Evolutionary conservation across 2,888 invertebrate species (phyloP).

Genomic region (Lepetodrilus schrolli): DNA sequence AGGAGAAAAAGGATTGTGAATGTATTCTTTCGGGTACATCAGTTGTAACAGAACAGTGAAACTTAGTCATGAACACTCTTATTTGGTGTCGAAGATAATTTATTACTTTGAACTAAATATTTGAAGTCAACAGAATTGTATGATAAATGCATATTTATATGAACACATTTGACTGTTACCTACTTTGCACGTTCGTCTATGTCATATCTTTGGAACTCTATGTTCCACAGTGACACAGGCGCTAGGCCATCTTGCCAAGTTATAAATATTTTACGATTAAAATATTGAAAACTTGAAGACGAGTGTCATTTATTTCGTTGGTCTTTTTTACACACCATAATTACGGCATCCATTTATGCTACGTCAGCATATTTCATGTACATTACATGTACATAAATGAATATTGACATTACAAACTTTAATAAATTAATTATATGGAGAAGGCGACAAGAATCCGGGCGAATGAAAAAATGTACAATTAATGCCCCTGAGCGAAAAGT

Average conservation of each 20-base stretch:
- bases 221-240: neutral
- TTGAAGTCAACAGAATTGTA: too few species aligned
- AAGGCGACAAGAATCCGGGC: too few species aligned
- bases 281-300: slow-evolving; percentile 14
- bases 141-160: slow-evolving; percentile 10
- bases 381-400: too few species aligned
- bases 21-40: too few species aligned
- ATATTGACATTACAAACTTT: neutral
- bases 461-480: too few species aligned
- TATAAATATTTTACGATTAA: slow-evolving; percentile 21
- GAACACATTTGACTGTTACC: neutral
- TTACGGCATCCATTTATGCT: too few species aligned
- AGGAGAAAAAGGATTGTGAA: too few species aligned
- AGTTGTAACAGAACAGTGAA: too few species aligned
- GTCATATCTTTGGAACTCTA: neutral
- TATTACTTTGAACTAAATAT: too few species aligned
- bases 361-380: too few species aligned
- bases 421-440: neutral
- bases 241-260: neutral
- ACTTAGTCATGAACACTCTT: neutral
- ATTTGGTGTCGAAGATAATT: neutral
- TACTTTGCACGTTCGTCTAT: neutral
- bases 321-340: neutral
- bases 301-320: neutral
- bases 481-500: too few species aligned